Evolutionary conservation across 2,797 vertebrate species (phyloP).

Genomic region (Alca torda): DNA sequence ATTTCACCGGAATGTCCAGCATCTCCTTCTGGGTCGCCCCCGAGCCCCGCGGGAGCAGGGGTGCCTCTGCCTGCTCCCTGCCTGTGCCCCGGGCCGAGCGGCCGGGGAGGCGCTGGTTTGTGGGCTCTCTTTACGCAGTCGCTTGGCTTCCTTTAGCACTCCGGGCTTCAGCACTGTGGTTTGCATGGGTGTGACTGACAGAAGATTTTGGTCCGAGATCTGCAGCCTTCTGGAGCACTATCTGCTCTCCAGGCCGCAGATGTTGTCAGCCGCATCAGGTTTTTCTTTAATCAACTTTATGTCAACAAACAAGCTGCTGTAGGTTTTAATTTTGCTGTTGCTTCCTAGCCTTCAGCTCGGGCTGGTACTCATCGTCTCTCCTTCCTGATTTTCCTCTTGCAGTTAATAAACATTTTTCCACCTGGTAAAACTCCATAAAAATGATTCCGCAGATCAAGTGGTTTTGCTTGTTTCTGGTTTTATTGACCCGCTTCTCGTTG

Average conservation of each 20-base stretch:
- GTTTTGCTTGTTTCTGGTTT: not conserved
- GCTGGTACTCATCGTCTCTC: not conserved
- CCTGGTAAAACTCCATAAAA: not conserved
- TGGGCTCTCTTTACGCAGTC: not conserved
- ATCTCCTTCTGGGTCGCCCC: not conserved
- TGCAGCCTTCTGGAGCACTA: not conserved
- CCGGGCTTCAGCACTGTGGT: not conserved
- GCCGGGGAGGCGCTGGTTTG: not conserved
- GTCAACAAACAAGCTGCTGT: not conserved
- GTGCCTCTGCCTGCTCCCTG: not conserved
- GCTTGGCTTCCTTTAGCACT: not conserved
- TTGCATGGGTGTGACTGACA: constrained; percentile 42
- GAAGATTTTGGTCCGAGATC: constrained; percentile 4
- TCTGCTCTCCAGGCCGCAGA: not conserved
- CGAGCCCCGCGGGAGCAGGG: not conserved
- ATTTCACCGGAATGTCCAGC: not conserved
- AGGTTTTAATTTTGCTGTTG: constrained; percentile 1
- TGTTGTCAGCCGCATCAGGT: not conserved
- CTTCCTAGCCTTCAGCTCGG: not conserved
- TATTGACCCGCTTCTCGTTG: accelerated
- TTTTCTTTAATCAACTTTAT: not conserved
- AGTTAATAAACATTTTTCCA: not conserved
- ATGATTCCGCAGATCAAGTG: not conserved
- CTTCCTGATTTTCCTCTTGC: not conserved
- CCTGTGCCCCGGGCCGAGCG: not conserved